Evolutionary conservation across 2,797 vertebrate species (phyloP), one percentile per base, ranked within the genome.

Genomic region (Vespertilio murinus): DNA sequence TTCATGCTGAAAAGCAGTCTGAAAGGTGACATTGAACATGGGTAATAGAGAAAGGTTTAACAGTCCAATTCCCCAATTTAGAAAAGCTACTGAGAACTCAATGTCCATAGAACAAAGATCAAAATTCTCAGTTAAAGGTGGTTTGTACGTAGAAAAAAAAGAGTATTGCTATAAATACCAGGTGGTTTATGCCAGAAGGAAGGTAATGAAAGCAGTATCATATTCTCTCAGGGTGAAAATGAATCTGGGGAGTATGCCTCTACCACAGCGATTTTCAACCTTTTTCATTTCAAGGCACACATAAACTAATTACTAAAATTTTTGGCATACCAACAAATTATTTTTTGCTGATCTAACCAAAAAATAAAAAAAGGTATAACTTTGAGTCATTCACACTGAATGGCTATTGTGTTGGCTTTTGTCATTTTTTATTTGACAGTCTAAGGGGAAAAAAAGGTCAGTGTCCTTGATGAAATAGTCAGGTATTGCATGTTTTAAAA

Each of bases 11-110:
- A 96, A 96, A 90, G 70, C 28, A 56, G 47, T 64, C 87, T 52
- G 80, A 86, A 96, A 91, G 91, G 86, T 96, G 96, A 96, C 93
- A 78, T 70, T 96, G 95, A 93, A 92, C 22, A 28, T 11, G 16
- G 73, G 70, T 83, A 73, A 77, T 40, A 80, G 88, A 94, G 40
- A 90, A 80, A 87, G 47, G 83, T 90, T 94, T 90, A 94, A 38
- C 73, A n/a, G 69, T 40, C 11, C 49, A 87, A 47, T 88, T 95
- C 84, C 71, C 65, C 67, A 85, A 71, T 94, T 94, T 91, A 93
- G 90, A 88, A 96, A 91, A 75, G 78, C 28, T 71, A 35, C 77
- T 81, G 56, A 94, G 87, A 93, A 89, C n/a, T 16, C 83, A 95
- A 0, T 78, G 71, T 94, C 89, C 70, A n/a, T 47, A 91, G 54